Evolutionary conservation across 2,888 invertebrate species (phyloP).

Genomic region (Lacanobia oleracea): DNA sequence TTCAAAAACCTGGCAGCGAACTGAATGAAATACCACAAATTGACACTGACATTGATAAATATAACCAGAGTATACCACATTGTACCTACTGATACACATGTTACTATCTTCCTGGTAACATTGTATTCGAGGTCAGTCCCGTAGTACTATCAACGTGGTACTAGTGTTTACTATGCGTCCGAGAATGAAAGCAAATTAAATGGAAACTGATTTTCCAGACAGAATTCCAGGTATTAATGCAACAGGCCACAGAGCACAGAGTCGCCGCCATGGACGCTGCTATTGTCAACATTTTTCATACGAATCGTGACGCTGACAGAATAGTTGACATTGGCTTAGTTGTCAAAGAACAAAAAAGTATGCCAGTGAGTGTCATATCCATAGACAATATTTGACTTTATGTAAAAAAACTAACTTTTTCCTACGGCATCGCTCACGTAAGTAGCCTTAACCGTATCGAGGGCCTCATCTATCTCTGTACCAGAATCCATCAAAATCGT

Average conservation of each 20-base stretch:
- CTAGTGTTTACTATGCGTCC: not conserved
- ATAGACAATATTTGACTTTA: no score
- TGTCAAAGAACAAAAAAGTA: no score
- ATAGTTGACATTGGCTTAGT: not conserved
- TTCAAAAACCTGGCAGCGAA: no score
- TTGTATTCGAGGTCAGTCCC: not conserved
- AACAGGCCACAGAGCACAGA: not conserved
- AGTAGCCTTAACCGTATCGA: no score
- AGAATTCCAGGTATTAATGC: conserved; percentile 22
- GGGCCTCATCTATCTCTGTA: no score
- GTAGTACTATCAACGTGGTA: conserved; percentile 1
- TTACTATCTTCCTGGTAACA: not conserved
- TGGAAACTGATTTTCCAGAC: conserved; percentile 1
- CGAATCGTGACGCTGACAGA: not conserved
- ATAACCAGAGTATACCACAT: not conserved
- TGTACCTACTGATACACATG: not conserved
- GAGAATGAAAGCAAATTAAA: no score
- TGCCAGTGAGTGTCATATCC: no score
- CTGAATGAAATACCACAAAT: not conserved
- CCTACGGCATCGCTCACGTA: no score
- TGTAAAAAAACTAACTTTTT: no score
- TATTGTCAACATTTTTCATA: no score
- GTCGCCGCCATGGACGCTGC: no score
- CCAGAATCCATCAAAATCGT: no score
- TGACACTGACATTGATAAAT: not conserved